These are phyloP conservation scores for Sylvietta virens DNA, from an alignment of 2,113 vertebrate genomes.

Conservation along the genomic window DNA sequence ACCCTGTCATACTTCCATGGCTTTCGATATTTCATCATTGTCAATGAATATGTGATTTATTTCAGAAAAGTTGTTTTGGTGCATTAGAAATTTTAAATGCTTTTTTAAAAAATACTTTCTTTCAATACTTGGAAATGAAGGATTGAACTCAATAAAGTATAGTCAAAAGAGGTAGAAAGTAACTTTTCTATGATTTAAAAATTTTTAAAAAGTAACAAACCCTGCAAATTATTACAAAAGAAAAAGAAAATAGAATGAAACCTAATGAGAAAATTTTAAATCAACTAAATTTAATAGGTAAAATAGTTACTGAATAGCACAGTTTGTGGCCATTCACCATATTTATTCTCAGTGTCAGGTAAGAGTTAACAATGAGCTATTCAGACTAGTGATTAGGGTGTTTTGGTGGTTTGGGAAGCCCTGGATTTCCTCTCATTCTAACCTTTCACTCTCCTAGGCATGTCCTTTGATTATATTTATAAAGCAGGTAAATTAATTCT, in stretches of 20 bases:
- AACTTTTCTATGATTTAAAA: background rate
- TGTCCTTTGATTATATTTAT: background rate
- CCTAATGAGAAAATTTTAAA: background rate
- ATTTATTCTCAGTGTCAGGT: background rate
- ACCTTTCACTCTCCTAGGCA: background rate
- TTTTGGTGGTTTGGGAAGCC: background rate
- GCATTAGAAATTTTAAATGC: background rate
- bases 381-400: background rate
- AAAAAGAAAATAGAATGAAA: background rate
- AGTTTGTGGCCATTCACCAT: background rate
- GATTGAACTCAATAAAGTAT: background rate
- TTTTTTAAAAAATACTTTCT: background rate
- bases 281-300: background rate
- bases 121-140: background rate
- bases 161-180: background rate
- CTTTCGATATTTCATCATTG: background rate
- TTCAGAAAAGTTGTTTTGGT: background rate
- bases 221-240: accelerated
- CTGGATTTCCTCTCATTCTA: background rate
- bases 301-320: background rate
- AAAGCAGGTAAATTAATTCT: background rate
- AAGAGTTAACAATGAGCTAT: background rate
- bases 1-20: background rate
- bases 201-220: background rate
- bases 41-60: background rate